phyloP scores from a whole-genome alignment of 1,140 invertebrate genomes.

The Zaprionus taronus region DNA sequence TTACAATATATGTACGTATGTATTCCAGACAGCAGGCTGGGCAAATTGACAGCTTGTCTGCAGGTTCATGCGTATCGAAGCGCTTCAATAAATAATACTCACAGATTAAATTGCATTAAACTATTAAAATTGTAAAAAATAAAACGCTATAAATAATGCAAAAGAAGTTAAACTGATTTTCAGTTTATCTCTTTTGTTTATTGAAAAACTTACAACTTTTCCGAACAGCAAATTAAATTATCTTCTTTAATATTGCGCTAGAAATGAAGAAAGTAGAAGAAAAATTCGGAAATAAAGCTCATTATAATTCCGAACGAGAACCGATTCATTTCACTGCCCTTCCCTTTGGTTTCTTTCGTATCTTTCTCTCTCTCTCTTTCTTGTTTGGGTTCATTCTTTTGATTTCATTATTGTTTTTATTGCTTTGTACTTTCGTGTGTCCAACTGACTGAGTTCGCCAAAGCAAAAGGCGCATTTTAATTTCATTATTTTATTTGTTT shows the following conservation, averaged over 20 bases:
- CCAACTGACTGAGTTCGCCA: conserved; percentile 73
- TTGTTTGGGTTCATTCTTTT: conserved; percentile 66
- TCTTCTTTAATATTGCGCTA: conserved; percentile 4
- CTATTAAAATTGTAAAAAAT: not conserved
- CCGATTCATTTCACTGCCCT: conserved; percentile 56
- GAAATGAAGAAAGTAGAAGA: conserved; percentile 23
- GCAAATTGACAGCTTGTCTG: conserved; percentile 59
- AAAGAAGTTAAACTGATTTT: not conserved
- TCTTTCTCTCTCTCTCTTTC: conserved; percentile 31
- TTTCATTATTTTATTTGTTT: conserved; percentile 69
- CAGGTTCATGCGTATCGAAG: conserved; percentile 60
- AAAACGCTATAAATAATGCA: conserved; percentile 1
- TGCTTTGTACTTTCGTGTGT: conserved; percentile 63
- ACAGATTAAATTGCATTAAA: conserved; percentile 26
- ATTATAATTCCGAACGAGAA: conserved; percentile 68
- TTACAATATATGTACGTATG: no score
- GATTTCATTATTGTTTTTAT: conserved; percentile 81
- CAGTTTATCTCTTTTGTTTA: not conserved
- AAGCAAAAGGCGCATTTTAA: conserved; percentile 76
- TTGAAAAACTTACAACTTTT: not conserved
- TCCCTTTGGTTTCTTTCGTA: conserved; percentile 36
- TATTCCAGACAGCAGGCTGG: not conserved
- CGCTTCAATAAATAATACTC: conserved; percentile 69
- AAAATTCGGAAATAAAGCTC: conserved; percentile 56
- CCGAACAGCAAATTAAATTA: conserved; percentile 8